phyloP scores from a whole-genome alignment of 2,888 invertebrate species.

The Kuschelorhynchus macadamiae region DNA sequence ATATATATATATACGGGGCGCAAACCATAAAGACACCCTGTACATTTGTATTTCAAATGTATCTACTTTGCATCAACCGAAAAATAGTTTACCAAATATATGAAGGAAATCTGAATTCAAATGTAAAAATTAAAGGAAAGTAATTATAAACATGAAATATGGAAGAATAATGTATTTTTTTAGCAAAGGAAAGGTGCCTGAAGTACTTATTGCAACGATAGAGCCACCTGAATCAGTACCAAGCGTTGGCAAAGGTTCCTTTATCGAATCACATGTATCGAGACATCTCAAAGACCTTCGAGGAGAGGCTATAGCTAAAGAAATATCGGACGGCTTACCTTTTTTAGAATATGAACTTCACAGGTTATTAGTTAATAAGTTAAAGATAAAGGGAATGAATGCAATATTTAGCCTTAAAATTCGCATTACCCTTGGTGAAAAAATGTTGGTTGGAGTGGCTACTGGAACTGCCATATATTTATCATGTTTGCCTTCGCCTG shows the following conservation, averaged over 20 bases:
- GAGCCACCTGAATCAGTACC: slow-evolving; percentile 85
- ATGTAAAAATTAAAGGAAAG: no score
- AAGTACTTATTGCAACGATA: slow-evolving; percentile 90
- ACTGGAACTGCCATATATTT: slow-evolving; percentile 89
- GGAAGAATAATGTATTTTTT: no score
- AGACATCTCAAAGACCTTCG: slow-evolving; percentile 83
- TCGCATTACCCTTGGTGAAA: slow-evolving; percentile 84
- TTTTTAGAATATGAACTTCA: slow-evolving; percentile 97
- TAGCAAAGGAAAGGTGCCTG: slow-evolving; percentile 89
- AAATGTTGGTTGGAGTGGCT: slow-evolving; percentile 89
- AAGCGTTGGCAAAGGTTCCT: slow-evolving; percentile 79
- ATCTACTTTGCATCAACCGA: no score
- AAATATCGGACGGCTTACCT: slow-evolving; percentile 95
- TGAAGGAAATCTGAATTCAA: no score
- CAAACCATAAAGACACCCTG: no score
- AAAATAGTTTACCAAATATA: no score
- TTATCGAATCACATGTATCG: slow-evolving; percentile 83
- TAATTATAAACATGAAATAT: no score
- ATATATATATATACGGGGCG: no score
- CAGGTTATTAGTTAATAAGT: slow-evolving; percentile 88
- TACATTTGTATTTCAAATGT: no score
- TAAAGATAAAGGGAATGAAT: slow-evolving; percentile 95
- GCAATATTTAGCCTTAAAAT: slow-evolving; percentile 89
- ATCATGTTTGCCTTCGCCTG: slow-evolving; percentile 82
- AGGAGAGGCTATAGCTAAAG: slow-evolving; percentile 90